Percentiles rank a stretch among this genome's conserved stretches.
phyloP scores from a whole-genome alignment of 2,888 invertebrate genomes.

The Plebejus anna region DNA sequence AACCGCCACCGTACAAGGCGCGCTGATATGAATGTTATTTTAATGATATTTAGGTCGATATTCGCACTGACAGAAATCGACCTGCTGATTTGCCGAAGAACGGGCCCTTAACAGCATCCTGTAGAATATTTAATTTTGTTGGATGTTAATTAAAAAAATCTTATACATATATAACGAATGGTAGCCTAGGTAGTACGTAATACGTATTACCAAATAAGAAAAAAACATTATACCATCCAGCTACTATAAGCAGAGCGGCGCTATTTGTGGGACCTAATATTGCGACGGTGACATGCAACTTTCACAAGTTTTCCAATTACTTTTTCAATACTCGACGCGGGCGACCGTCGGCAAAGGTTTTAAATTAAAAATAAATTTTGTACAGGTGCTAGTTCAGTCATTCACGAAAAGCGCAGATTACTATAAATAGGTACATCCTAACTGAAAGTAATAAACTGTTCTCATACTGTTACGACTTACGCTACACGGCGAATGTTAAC shows the following conservation, averaged over 20 bases:
- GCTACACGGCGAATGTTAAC: neutral
- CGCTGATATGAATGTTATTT: too few species aligned
- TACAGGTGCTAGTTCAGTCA: neutral
- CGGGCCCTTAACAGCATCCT: too few species aligned
- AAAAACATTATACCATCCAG: too few species aligned
- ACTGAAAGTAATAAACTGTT: neutral
- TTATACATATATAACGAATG: too few species aligned
- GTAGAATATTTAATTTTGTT: too few species aligned
- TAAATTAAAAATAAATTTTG: neutral
- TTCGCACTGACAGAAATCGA: too few species aligned
- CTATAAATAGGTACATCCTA: neutral
- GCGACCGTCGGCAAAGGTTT: neutral
- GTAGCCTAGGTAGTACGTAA: too few species aligned
- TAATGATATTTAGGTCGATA: too few species aligned
- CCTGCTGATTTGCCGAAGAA: too few species aligned
- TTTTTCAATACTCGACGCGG: neutral
- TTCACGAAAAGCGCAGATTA: neutral
- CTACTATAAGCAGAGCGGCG: neutral
- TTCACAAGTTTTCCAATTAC: conserved; percentile 15
- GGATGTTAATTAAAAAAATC: too few species aligned
- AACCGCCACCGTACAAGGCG: too few species aligned
- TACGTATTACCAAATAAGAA: too few species aligned
- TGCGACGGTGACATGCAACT: conserved; percentile 2
- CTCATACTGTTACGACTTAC: neutral
- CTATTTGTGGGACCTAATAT: neutral